Percentiles rank a stretch among this genome's conserved stretches.
These are phyloP conservation scores for Fragum fragum DNA, from an alignment of 2,888 invertebrate species.

Conservation along the genomic window DNA sequence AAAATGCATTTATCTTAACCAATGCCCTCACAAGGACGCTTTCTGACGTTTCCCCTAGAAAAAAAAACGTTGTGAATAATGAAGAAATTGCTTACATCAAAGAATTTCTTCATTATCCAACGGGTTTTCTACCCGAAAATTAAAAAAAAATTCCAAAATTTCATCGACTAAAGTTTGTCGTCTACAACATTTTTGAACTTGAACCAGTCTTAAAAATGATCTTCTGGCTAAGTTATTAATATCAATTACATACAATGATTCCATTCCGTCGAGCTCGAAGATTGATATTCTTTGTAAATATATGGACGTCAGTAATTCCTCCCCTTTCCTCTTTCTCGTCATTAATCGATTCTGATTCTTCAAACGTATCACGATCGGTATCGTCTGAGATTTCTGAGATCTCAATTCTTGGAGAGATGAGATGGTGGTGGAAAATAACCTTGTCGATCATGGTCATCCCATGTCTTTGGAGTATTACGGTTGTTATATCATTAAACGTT, in stretches of 20 bases:
- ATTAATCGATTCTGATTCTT: neutral
- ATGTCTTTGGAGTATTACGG: neutral
- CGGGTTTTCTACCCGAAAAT: no score
- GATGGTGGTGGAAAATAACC: neutral
- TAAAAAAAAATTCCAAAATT: no score
- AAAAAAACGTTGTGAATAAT: no score
- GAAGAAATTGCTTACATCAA: no score
- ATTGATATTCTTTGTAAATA: constrained; percentile 32
- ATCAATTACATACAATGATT: constrained; percentile 32
- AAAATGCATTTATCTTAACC: no score
- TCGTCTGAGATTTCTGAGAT: neutral
- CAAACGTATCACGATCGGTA: neutral
- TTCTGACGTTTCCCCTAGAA: neutral
- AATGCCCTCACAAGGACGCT: no score
- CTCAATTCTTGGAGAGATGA: constrained; percentile 8
- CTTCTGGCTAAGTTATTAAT: no score
- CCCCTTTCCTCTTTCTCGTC: constrained; percentile 31
- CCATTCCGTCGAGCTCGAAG: constrained; percentile 20
- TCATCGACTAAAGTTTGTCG: no score
- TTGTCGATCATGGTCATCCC: neutral
- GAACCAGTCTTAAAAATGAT: no score
- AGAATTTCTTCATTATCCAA: no score
- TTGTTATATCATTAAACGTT: no score
- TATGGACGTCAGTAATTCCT: constrained; percentile 34
- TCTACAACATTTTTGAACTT: no score